Conservation (phyloP, 53 echinoderm and acorn worm species). For the Glandiceps talaboti region DNA sequence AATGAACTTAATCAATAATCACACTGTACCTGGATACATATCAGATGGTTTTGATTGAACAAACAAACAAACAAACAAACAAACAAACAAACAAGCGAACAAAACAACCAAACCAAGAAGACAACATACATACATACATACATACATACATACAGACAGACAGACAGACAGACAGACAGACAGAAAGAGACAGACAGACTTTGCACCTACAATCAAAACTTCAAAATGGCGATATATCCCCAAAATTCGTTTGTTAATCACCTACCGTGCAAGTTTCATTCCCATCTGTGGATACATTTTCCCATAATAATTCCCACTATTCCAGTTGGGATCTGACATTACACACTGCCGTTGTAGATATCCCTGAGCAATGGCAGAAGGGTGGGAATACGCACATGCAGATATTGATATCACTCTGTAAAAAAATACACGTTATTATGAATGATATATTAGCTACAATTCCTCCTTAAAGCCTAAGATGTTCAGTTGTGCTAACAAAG, state of each 20-base stretch:
- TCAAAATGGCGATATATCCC: too few relatives aligned
- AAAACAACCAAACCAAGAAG: not conserved
- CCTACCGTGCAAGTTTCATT: conserved; percentile 94
- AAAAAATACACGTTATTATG: not conserved
- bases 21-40: too few relatives aligned
- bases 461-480: too few relatives aligned
- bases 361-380: conserved; percentile 66
- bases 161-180: not conserved
- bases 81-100: not conserved
- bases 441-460: too few relatives aligned
- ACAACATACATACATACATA: not conserved
- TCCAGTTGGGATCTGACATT: conserved; percentile 97
- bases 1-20: too few relatives aligned
- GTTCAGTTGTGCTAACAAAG: too few relatives aligned
- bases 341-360: conserved; percentile 83
- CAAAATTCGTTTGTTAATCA: too few relatives aligned
- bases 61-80: not conserved
- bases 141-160: not conserved
- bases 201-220: too few relatives aligned
- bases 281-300: conserved; percentile 79
- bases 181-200: too few relatives aligned
- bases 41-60: not conserved
- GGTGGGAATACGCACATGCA: conserved; percentile 68
- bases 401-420: conserved; percentile 86
- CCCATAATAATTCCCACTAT: conserved; percentile 80